phyloP scores from a whole-genome alignment of 2,113 vertebrate genomes.

The Garra rufa region DNA sequence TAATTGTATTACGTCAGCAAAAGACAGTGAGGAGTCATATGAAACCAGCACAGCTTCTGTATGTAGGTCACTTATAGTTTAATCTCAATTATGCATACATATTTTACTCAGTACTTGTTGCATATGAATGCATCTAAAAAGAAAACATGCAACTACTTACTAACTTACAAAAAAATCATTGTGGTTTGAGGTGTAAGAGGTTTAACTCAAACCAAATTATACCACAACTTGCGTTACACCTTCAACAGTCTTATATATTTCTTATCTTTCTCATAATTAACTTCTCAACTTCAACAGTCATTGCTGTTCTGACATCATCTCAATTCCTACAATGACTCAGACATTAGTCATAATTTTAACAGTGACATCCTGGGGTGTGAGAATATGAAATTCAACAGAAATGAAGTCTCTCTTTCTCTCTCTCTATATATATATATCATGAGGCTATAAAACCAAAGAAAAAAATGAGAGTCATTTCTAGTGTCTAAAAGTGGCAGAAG shows the following conservation, averaged over 20 bases:
- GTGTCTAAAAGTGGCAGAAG: background rate
- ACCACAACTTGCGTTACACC: background rate
- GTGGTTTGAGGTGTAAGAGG: background rate
- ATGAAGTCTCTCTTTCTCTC: background rate
- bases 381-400: background rate
- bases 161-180: background rate
- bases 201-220: background rate
- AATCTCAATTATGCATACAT: background rate
- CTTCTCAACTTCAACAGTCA: background rate
- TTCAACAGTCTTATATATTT: background rate
- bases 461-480: background rate
- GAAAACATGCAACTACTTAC: background rate
- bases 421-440: background rate
- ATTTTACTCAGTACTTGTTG: background rate
- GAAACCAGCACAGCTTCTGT: background rate
- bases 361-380: background rate
- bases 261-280: background rate
- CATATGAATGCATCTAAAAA: background rate
- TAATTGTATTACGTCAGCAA: background rate
- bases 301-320: background rate
- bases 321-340: background rate
- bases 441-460: background rate
- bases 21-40: background rate
- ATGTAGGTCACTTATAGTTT: background rate
- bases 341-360: conserved; percentile 15